Evolutionary conservation across 1,140 invertebrate species (phyloP).

Genomic region (Drosophila prosaltans): DNA sequence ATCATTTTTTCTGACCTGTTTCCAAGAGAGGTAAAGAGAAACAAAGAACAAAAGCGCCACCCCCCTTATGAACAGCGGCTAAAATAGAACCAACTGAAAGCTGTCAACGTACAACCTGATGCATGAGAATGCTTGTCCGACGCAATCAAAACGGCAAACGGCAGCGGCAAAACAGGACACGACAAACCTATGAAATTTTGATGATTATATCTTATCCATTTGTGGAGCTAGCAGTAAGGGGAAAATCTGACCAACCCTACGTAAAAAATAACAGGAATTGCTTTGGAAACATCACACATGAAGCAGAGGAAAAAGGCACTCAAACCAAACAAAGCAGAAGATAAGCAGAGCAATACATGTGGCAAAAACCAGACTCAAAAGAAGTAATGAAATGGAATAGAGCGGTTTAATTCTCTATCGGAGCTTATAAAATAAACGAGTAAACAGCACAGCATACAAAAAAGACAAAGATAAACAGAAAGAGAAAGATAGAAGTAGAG

Average conservation of each 20-base stretch:
- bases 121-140: slow-evolving; percentile 67
- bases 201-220: slow-evolving; percentile 5
- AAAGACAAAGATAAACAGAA: no score
- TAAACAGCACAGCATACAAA: no score
- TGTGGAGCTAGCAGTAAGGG: neutral
- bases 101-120: slow-evolving; percentile 74
- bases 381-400: no score
- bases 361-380: neutral
- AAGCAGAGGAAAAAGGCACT: neutral
- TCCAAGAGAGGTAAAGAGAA: slow-evolving; percentile 40
- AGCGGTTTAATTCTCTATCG: no score
- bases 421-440: no score
- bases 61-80: no score
- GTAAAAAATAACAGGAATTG: slow-evolving; percentile 17
- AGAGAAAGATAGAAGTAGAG: no score
- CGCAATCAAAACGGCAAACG: slow-evolving; percentile 4
- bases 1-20: slow-evolving; percentile 80
- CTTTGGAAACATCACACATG: neutral
- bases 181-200: slow-evolving; percentile 47
- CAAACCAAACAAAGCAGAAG: no score
- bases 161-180: slow-evolving; percentile 30
- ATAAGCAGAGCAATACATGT: neutral
- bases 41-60: slow-evolving; percentile 26
- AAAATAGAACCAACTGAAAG: slow-evolving; percentile 44
- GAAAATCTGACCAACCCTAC: neutral